Evolutionary conservation across 2,888 invertebrate genomes (phyloP), one percentile per base, ranked within the genome.

Genomic region (Sthenelais limicola): DNA sequence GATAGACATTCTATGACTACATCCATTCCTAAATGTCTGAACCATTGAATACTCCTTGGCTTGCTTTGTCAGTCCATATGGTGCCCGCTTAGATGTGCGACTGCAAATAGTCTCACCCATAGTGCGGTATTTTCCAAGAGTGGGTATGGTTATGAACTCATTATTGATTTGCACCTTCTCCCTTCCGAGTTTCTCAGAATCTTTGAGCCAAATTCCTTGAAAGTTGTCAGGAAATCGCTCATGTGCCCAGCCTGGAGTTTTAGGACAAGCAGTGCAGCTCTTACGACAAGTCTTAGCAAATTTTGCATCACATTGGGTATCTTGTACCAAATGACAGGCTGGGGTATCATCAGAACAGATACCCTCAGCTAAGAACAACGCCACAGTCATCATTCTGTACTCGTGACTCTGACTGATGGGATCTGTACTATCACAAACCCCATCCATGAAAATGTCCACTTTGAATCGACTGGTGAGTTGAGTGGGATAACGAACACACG

Each of bases 311-410:
- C 62, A 62, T 15, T 62, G 62, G 18, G 7, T 24, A 5, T 35
- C 43, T 35, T 62, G 38, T 24, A 24, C 43, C 3, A 62, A 35
- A 12, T 21, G 38, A 38, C 62, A 62, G n/a, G 62, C 62, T 38
- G 62, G 62, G 35, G 62, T 62, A 24, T 62, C 62, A 21, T 62
- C 62, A 24, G 62, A 62, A n/a, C 62, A 62, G 7, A 62, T 62
- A 12, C 62, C 62, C 7, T 24, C 43, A 3, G 62, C 62, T 12
- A 43, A 43, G 24, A 62, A 62, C 62, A 62, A 38, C 38, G 62
- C 62, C 62, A 62, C 43, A 7, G 28, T 24, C 62, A 62, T 62
- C 24, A 38, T 35, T 1, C 62, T 35, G 38, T 62, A 62, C 4
- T 38, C 26, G 38, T 26, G 62, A 24, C 62, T 62, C 38, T 62